Evolutionary conservation across 35 echinoderm and acorn worm species (phyloP), one percentile per base, ranked within the genome.

Genomic region (Apostichopus parvimensis): DNA sequence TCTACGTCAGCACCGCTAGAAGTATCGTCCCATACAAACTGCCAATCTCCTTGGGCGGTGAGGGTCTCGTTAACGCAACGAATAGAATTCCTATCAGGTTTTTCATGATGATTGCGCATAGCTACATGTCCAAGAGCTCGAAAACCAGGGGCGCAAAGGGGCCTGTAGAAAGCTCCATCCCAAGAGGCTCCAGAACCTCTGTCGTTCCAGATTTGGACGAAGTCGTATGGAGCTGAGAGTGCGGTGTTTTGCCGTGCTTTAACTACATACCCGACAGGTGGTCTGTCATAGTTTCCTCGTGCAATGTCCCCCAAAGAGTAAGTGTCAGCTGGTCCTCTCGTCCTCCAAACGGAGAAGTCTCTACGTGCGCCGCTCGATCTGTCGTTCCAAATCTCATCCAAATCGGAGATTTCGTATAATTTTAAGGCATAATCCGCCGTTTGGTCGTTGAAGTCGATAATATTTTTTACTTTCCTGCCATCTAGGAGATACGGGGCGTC

Each of bases 181-280:
- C 12, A 13, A 72, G 6, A 18, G 4, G 57, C 86, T 88, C 61
- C 23, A 6, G 86, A 88, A 9, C 86, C 86, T 18, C 17, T 8
- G 15, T 88, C 86, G 2, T 72, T 72, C 86, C 86, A 88, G 21
- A 88, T 17, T 88, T 88, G 21, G 9, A 9, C 15, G 62, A 88
- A 88, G 14, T 88, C 86, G 15, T 72, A 28, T 0, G 86, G 86
- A 5, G 57, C 22, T 18, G 6, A 7, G 10, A 88, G 52, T 1
- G 60, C 28, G 22, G n/a, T 53, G 17, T 72, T 22, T 26, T 72
- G 53, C 6, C 12, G 9, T 24, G 60, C 57, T 20, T 62, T 72
- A 2, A 54, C 62, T 5, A 88, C 86, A 12, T 62, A 54, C 9
- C 21, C 21, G 1, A 25, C 10, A 5, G n/a, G 8, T 4, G 79